These are phyloP conservation scores for Nesidiocoris tenuis DNA, from an alignment of 2,888 invertebrate species.

Conservation along the genomic window DNA sequence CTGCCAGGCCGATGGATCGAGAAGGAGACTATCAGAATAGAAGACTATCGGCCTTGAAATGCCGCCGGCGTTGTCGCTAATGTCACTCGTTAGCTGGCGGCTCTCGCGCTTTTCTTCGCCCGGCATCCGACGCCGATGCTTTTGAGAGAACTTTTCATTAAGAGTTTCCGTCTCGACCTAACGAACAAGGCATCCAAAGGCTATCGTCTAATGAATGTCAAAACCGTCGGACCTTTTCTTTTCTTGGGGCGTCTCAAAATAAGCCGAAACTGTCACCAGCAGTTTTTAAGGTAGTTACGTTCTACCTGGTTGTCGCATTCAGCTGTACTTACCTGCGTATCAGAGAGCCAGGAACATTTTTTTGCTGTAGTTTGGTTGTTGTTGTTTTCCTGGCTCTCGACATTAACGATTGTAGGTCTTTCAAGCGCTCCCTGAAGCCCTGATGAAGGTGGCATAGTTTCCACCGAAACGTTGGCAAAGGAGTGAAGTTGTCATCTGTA, in stretches of 20 bases:
- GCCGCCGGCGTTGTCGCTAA: conserved; percentile 36
- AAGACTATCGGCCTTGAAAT: conserved; percentile 17
- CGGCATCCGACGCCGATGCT: background rate
- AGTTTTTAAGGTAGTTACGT: no score
- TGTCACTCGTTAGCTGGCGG: conserved; percentile 34
- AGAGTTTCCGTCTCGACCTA: background rate
- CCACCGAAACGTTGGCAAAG: no score
- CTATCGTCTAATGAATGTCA: conserved; percentile 4
- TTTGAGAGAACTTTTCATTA: conserved; percentile 28
- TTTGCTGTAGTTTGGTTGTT: no score
- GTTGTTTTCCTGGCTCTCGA: no score
- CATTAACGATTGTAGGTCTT: no score
- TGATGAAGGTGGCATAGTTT: no score
- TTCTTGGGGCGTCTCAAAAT: background rate
- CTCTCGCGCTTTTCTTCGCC: conserved; percentile 19
- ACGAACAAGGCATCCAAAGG: background rate
- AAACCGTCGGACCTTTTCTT: background rate
- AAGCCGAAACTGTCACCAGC: background rate
- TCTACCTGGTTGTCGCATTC: no score
- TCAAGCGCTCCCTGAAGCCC: no score
- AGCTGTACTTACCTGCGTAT: no score
- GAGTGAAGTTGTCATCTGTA: no score
- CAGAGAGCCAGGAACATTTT: no score
- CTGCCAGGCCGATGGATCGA: no score
- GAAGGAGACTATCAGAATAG: background rate